Conservation (phyloP, 2,113 vertebrate genomes). For the Bos indicus region DNA sequence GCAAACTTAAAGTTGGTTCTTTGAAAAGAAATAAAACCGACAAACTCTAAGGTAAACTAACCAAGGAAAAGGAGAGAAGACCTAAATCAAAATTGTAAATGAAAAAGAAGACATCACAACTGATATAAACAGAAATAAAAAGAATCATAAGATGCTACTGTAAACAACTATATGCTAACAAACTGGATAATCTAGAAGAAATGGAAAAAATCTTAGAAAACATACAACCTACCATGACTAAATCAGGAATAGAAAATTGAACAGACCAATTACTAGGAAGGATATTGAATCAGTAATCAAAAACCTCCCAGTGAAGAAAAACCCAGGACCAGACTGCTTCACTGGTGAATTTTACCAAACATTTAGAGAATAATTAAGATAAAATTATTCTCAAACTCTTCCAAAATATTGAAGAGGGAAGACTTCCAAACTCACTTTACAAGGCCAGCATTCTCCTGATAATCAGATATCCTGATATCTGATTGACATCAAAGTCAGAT, state of each 20-base stretch:
- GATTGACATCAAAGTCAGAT: background rate
- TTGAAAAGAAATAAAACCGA: background rate
- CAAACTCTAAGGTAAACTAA: background rate
- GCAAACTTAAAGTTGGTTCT: background rate
- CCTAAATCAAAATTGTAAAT: background rate
- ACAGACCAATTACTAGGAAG: background rate
- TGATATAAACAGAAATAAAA: background rate
- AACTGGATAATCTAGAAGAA: background rate
- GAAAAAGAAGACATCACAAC: background rate
- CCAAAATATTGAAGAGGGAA: background rate
- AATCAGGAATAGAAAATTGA: background rate
- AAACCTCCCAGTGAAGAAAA: background rate
- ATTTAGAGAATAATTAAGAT: background rate
- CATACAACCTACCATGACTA: background rate
- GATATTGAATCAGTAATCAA: background rate
- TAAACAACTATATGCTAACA: background rate
- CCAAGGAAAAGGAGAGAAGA: background rate
- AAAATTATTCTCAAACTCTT: background rate
- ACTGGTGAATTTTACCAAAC: background rate
- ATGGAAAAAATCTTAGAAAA: background rate
- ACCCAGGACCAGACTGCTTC: background rate
- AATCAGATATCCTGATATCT: background rate
- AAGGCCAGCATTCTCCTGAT: background rate
- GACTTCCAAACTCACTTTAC: background rate
- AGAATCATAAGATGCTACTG: background rate